Conservation (phyloP, 2,797 vertebrate species). For the Sebastes diploproa region DNA sequence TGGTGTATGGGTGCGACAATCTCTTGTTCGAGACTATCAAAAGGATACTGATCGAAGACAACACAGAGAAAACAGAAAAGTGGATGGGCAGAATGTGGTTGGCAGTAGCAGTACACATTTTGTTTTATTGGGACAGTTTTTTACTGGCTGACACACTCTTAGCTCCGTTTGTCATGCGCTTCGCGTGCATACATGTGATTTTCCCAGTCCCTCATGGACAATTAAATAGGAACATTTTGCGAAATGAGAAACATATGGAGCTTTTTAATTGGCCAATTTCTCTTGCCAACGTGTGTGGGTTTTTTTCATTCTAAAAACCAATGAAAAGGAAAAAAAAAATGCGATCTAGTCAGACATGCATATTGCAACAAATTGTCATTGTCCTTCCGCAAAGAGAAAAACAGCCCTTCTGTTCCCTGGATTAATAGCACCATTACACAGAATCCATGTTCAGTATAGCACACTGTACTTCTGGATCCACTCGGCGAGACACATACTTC, state of each 20-base stretch:
- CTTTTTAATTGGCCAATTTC: constrained; percentile 85
- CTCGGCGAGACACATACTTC: constrained; percentile 48
- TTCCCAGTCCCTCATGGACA: constrained; percentile 74
- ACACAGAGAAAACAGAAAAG: constrained; percentile 7
- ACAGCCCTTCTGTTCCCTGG: constrained; percentile 80
- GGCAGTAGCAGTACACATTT: background rate
- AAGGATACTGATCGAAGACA: constrained; percentile 25
- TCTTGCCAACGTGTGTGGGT: constrained; percentile 78
- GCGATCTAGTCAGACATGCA: constrained; percentile 65
- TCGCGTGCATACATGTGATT: constrained; percentile 53
- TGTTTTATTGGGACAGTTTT: constrained; percentile 17
- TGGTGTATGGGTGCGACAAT: background rate
- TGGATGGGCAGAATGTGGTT: background rate
- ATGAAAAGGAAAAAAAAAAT: constrained; percentile 53
- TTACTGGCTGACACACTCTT: background rate
- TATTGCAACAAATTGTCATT: constrained; percentile 71
- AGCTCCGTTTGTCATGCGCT: constrained; percentile 41
- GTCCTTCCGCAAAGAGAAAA: constrained; percentile 75
- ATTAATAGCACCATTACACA: constrained; percentile 83
- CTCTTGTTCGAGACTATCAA: constrained; percentile 15
- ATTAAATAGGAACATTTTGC: constrained; percentile 81
- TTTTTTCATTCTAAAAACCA: constrained; percentile 71
- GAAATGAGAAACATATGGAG: constrained; percentile 85
- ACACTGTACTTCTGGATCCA: constrained; percentile 54
- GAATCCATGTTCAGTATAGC: constrained; percentile 74